Conservation (phyloP, 2,888 invertebrate genomes). For the Drosophila kokeensis region DNA sequence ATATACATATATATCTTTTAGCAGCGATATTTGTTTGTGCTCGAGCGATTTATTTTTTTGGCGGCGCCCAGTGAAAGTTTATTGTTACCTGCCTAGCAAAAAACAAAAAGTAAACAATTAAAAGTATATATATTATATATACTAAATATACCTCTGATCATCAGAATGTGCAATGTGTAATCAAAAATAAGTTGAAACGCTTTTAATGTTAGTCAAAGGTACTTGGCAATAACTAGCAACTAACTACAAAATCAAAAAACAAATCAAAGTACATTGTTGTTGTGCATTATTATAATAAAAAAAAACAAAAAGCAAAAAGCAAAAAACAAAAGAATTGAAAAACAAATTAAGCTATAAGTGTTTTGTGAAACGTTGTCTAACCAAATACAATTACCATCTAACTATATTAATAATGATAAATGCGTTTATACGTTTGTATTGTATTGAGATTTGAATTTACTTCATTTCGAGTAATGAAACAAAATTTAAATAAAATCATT, state of each 20-base stretch:
- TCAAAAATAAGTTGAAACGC: constrained; percentile 55
- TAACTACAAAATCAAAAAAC: constrained; percentile 58
- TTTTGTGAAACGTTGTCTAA: constrained; percentile 77
- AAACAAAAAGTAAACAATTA: constrained; percentile 22
- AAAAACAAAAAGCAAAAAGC: constrained; percentile 3
- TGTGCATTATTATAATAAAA: constrained; percentile 59
- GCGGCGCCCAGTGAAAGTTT: constrained; percentile 45
- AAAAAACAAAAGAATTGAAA: constrained; percentile 3
- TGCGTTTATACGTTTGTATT: constrained; percentile 74
- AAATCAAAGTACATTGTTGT: constrained; percentile 50
- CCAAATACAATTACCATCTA: constrained; percentile 71
- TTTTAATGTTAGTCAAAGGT: constrained; percentile 68
- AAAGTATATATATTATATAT: constrained; percentile 19
- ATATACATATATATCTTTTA: constrained; percentile 5
- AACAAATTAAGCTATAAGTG: constrained; percentile 63
- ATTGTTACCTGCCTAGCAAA: constrained; percentile 55
- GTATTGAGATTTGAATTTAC: constrained; percentile 44
- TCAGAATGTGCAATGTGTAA: constrained; percentile 50
- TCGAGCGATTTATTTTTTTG: constrained; percentile 8
- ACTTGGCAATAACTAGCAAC: constrained; percentile 61
- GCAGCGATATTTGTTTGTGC: constrained; percentile 30
- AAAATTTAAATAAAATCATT: constrained; percentile 66
- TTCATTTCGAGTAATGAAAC: constrained; percentile 19
- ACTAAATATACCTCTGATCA: constrained; percentile 23
- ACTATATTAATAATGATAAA: constrained; percentile 56